Conservation (phyloP, 2,113 vertebrate genomes). For the Dissostichus mawsoni region DNA sequence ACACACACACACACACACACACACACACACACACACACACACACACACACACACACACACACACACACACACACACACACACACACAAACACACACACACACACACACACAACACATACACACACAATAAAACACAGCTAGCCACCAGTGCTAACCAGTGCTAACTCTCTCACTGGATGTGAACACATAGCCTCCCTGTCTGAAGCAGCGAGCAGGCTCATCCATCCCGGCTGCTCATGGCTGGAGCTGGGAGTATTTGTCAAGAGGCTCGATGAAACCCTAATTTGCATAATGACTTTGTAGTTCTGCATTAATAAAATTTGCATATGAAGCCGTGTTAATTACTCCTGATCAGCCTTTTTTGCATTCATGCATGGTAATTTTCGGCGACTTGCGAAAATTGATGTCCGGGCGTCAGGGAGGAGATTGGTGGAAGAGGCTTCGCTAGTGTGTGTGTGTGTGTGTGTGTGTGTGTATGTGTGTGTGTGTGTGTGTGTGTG, state of each 20-base stretch:
- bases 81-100: slow-evolving; percentile 11
- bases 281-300: slow-evolving; percentile 99
- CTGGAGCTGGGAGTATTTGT: slow-evolving; percentile 99
- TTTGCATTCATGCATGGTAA: slow-evolving; percentile 99
- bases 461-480: too few relatives aligned
- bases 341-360: slow-evolving; percentile 99
- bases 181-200: slow-evolving; percentile 82
- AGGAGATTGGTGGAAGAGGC: slow-evolving; percentile 73
- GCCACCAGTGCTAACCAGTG: slow-evolving; percentile 74
- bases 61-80: slow-evolving; percentile 9
- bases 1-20: neutral
- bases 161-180: slow-evolving; percentile 66
- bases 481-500: slow-evolving; percentile 23
- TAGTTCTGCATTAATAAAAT: slow-evolving; percentile 99
- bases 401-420: slow-evolving; percentile 95
- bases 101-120: slow-evolving; percentile 15
- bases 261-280: slow-evolving; percentile 99
- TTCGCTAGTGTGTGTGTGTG: slow-evolving; percentile 17
- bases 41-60: slow-evolving; percentile 12
- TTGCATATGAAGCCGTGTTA: slow-evolving; percentile 99
- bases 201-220: slow-evolving; percentile 90
- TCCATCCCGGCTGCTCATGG: slow-evolving; percentile 85
- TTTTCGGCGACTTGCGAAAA: slow-evolving; percentile 99
- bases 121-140: slow-evolving; percentile 42
- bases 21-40: neutral